Conservation (phyloP, 2,888 invertebrate species). For the Ditylenchus weischeri region DNA sequence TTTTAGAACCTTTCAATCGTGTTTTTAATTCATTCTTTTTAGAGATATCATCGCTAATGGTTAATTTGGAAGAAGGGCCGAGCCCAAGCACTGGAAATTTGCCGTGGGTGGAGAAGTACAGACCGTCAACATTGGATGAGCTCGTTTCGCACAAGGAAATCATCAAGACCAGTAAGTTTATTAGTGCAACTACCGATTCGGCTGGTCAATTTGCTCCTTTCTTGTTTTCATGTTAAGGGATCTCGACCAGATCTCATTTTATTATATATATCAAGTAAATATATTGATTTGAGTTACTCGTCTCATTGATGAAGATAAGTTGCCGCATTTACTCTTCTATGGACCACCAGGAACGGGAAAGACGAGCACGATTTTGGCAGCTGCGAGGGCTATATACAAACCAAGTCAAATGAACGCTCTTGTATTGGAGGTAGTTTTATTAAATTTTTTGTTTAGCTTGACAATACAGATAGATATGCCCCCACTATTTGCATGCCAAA, state of each 20-base stretch:
- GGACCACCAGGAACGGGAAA: slow-evolving; percentile 98
- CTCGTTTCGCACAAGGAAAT: slow-evolving; percentile 96
- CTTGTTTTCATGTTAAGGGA: background rate
- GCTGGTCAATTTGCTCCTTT: too few relatives aligned
- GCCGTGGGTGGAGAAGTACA: slow-evolving; percentile 91
- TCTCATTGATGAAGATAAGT: slow-evolving; percentile 80
- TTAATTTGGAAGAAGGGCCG: slow-evolving; percentile 5
- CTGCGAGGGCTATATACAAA: slow-evolving; percentile 84
- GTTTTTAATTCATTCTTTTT: too few relatives aligned
- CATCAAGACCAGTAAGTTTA: slow-evolving; percentile 81
- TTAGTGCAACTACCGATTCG: too few relatives aligned
- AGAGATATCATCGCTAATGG: background rate
- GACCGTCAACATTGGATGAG: slow-evolving; percentile 84
- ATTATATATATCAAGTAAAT: too few relatives aligned
- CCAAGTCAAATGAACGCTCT: slow-evolving; percentile 86
- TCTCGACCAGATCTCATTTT: too few relatives aligned
- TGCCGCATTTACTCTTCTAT: slow-evolving; percentile 93
- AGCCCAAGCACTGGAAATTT: slow-evolving; percentile 34
- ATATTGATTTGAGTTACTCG: slow-evolving; percentile 58
- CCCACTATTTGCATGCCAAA: too few relatives aligned
- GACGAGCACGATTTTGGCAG: slow-evolving; percentile 93
- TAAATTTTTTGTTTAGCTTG: background rate
- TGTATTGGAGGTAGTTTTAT: slow-evolving; percentile 68
- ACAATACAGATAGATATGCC: too few relatives aligned
- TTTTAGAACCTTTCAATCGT: too few relatives aligned